Evolutionary conservation across 2,113 vertebrate genomes (phyloP).

Genomic region (Columba livia): DNA sequence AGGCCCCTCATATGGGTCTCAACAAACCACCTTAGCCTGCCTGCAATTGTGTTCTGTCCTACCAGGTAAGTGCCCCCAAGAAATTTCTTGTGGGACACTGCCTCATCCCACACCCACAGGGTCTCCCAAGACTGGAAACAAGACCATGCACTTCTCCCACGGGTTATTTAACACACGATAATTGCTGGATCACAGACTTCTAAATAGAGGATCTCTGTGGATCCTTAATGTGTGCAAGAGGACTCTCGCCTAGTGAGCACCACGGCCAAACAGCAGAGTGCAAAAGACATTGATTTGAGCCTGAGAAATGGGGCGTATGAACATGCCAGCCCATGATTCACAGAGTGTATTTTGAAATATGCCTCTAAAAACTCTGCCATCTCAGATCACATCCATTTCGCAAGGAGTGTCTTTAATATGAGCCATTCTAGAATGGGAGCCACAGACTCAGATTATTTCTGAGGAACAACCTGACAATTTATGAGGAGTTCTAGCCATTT

Average conservation of each 20-base stretch:
- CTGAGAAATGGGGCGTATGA: not conserved
- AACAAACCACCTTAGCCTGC: slow-evolving; percentile 61
- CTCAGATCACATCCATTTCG: not conserved
- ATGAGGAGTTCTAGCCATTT: not conserved
- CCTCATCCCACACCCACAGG: slow-evolving; percentile 47
- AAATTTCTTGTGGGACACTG: slow-evolving; percentile 69
- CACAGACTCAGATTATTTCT: not conserved
- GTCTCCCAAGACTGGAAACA: not conserved
- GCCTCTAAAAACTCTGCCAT: not conserved
- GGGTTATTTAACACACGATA: not conserved
- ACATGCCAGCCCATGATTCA: not conserved
- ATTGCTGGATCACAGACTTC: not conserved
- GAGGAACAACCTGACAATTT: not conserved
- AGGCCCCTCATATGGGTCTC: slow-evolving; percentile 60
- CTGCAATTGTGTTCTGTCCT: slow-evolving; percentile 59
- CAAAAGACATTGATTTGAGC: not conserved
- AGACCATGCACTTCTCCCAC: not conserved
- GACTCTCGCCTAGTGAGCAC: not conserved
- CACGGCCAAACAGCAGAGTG: not conserved
- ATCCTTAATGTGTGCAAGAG: not conserved
- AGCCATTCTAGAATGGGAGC: not conserved
- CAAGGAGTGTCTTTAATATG: not conserved
- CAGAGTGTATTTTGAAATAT: not conserved
- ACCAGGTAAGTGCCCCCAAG: slow-evolving; percentile 68
- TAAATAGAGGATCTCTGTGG: not conserved